Conservation (phyloP, 2,797 vertebrate genomes). For the Peromyscus melanophrys region DNA sequence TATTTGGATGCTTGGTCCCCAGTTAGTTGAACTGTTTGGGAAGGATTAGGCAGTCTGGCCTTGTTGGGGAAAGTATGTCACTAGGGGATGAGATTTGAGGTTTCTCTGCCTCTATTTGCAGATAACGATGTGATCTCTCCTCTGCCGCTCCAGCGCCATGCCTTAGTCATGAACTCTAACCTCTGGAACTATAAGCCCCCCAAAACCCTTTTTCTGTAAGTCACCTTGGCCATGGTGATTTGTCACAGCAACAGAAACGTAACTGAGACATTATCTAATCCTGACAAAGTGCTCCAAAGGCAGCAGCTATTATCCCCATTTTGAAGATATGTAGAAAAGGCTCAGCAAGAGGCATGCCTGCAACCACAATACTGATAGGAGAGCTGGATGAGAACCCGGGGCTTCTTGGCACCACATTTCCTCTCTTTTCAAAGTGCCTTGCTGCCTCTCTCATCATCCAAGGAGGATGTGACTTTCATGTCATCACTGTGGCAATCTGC, state of each 20-base stretch:
- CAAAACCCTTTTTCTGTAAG: background rate
- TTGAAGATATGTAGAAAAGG: background rate
- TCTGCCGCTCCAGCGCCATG: background rate
- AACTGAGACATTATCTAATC: background rate
- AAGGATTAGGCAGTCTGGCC: background rate
- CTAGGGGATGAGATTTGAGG: background rate
- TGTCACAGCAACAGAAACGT: background rate
- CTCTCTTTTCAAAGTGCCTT: slow-evolving; percentile 8
- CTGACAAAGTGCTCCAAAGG: background rate
- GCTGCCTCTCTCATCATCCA: background rate
- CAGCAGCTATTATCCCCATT: background rate
- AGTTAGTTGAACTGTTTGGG: background rate
- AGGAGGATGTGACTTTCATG: slow-evolving; percentile 1
- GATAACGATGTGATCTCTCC: background rate
- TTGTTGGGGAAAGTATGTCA: background rate
- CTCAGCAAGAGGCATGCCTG: background rate
- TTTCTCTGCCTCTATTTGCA: background rate
- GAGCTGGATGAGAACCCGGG: background rate
- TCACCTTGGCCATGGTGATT: background rate
- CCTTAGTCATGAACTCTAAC: background rate
- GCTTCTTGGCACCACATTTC: background rate
- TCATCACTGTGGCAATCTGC: slow-evolving; percentile 8
- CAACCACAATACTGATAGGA: background rate
- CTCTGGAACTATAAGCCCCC: background rate
- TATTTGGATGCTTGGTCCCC: background rate